These are phyloP conservation scores for Macroramphosus scolopax DNA, from an alignment of 2,797 vertebrate species.

Conservation along the genomic window DNA sequence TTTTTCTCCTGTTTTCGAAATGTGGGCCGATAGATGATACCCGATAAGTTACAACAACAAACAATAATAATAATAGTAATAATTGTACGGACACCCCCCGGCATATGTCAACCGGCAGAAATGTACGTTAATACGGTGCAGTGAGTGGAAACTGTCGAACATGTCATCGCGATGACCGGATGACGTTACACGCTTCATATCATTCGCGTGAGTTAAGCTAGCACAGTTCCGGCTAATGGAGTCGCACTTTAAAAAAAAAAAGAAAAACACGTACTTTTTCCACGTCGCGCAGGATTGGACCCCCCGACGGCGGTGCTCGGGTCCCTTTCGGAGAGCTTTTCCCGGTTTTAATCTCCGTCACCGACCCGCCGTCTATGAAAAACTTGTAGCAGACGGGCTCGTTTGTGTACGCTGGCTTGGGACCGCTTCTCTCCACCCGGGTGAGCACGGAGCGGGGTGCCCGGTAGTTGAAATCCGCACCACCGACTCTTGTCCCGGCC, in stretches of 20 bases:
- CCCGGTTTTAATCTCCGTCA: conserved; percentile 51
- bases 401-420: conserved; percentile 55
- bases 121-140: too few species aligned
- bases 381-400: conserved; percentile 60
- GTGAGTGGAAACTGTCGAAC: too few species aligned
- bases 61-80: too few species aligned
- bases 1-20: too few species aligned
- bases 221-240: conserved; percentile 22
- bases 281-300: conserved; percentile 60
- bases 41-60: too few species aligned
- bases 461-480: conserved; percentile 61
- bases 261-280: conserved; percentile 74
- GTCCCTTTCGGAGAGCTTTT: conserved; percentile 53
- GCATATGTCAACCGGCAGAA: too few species aligned
- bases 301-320: conserved; percentile 47
- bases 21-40: too few species aligned
- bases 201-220: too few species aligned
- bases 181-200: too few species aligned
- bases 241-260: conserved; percentile 1
- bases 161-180: too few species aligned
- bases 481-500: conserved; percentile 59
- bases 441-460: conserved; percentile 56
- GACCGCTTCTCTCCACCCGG: conserved; percentile 52
- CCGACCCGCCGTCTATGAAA: conserved; percentile 58
- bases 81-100: too few species aligned